These are phyloP conservation scores for Mesembrinibis cayennensis DNA, from an alignment of 2,113 vertebrate genomes.

Conservation along the genomic window DNA sequence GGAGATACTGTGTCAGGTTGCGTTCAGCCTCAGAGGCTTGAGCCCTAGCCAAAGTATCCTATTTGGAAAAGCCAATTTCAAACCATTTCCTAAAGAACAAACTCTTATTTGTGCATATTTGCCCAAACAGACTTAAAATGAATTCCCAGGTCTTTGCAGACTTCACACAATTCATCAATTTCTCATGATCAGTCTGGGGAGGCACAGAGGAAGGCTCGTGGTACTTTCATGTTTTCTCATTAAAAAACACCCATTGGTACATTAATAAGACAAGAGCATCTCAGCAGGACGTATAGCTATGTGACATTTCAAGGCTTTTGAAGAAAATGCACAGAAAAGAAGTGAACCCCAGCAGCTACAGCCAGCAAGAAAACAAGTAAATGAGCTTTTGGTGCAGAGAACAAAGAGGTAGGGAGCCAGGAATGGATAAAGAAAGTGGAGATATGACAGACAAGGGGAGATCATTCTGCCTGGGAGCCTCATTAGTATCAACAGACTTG, in stretches of 20 bases:
- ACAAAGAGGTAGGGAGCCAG: slow-evolving; percentile 10
- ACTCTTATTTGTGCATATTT: background rate
- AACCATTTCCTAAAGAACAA: background rate
- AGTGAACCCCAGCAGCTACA: slow-evolving; percentile 31
- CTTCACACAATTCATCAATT: slow-evolving; percentile 45
- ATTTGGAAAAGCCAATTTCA: background rate
- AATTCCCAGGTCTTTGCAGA: slow-evolving; percentile 11
- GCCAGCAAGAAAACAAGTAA: slow-evolving; percentile 59
- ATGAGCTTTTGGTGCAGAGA: slow-evolving; percentile 25
- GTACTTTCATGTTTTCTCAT: slow-evolving; percentile 65
- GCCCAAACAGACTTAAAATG: background rate
- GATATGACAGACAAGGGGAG: background rate
- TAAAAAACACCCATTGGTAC: slow-evolving; percentile 64
- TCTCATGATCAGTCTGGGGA: slow-evolving; percentile 51
- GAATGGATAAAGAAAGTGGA: slow-evolving; percentile 2
- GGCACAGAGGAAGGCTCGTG: background rate
- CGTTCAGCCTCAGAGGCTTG: background rate
- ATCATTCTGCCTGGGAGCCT: slow-evolving; percentile 6
- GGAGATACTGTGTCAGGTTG: background rate
- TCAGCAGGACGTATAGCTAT: slow-evolving; percentile 23
- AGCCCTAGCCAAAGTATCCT: background rate
- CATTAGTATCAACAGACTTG: slow-evolving; percentile 11
- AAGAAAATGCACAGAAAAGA: slow-evolving; percentile 52
- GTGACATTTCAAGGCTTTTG: slow-evolving; percentile 62
- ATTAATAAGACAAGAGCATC: slow-evolving; percentile 68